Percentiles rank a stretch among this genome's conserved stretches.
Evolutionary conservation across 2,797 vertebrate genomes (phyloP).

Genomic region (Avahi laniger): DNA sequence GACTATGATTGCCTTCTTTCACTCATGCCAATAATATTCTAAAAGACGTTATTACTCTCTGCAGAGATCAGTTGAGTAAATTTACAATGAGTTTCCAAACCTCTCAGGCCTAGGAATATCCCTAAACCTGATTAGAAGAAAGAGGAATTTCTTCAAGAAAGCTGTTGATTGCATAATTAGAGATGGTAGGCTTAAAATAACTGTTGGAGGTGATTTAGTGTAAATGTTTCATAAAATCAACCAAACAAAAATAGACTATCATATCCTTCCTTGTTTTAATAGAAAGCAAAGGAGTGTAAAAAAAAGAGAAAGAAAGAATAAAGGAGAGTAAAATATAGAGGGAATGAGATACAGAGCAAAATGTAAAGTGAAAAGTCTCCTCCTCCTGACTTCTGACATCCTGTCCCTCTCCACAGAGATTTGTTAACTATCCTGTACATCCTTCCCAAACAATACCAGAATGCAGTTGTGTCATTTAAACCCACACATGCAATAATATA

Average conservation of each 20-base stretch:
- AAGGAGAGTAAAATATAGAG: neutral
- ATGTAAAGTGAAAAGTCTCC: neutral
- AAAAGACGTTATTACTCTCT: neutral
- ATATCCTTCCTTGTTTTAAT: neutral
- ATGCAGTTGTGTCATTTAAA: neutral
- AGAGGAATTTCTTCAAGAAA: neutral
- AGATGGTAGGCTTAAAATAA: neutral
- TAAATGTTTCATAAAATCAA: constrained; percentile 39
- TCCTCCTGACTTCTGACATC: neutral
- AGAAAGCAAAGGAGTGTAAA: neutral
- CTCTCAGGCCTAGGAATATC: neutral
- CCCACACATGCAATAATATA: neutral
- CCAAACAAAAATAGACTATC: neutral
- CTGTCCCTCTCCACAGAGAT: neutral
- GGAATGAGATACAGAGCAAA: neutral
- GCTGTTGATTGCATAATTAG: neutral
- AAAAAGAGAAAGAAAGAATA: neutral
- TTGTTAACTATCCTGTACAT: neutral
- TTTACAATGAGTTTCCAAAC: neutral
- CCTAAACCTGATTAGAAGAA: neutral
- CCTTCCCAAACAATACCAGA: neutral
- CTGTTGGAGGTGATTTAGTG: neutral
- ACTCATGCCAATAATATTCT: neutral
- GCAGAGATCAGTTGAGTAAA: neutral
- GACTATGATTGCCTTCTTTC: neutral